phyloP scores from a whole-genome alignment of 2,113 vertebrate species.

The Serilophus lunatus region DNA sequence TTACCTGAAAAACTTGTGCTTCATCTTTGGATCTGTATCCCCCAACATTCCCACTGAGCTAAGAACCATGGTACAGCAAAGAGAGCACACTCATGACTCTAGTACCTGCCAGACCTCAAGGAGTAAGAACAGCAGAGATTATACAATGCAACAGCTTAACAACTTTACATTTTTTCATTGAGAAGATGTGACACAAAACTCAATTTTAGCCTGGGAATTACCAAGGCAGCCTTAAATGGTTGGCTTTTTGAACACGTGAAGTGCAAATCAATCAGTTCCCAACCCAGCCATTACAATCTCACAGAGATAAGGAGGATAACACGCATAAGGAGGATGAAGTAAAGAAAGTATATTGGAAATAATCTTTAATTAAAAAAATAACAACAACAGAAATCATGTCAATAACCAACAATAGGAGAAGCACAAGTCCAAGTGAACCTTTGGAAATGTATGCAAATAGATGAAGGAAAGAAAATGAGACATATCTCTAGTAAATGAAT shows the following conservation, averaged over 20 bases:
- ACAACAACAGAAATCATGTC: neutral
- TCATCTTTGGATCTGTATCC: neutral
- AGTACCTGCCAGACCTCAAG: accelerated
- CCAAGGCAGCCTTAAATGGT: neutral
- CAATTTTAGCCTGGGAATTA: neutral
- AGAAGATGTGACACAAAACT: neutral
- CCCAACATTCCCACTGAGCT: neutral
- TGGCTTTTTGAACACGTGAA: conserved; percentile 32
- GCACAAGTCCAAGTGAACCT: neutral
- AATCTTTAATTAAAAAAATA: conserved; percentile 22
- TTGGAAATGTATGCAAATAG: conserved; percentile 56
- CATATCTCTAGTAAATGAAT: conserved; percentile 43
- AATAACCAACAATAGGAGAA: neutral
- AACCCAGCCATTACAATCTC: conserved; percentile 48
- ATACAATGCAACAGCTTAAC: neutral
- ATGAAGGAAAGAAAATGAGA: conserved; percentile 47
- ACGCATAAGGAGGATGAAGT: neutral
- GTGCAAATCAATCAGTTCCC: conserved; percentile 37
- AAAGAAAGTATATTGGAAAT: conserved; percentile 4
- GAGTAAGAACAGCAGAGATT: neutral
- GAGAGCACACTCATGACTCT: neutral
- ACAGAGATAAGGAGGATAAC: conserved; percentile 7
- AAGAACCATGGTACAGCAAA: neutral
- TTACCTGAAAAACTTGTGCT: neutral
- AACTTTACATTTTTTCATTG: neutral